Evolutionary conservation across 2,113 vertebrate species (phyloP).

Genomic region (Notiomystis cincta): DNA sequence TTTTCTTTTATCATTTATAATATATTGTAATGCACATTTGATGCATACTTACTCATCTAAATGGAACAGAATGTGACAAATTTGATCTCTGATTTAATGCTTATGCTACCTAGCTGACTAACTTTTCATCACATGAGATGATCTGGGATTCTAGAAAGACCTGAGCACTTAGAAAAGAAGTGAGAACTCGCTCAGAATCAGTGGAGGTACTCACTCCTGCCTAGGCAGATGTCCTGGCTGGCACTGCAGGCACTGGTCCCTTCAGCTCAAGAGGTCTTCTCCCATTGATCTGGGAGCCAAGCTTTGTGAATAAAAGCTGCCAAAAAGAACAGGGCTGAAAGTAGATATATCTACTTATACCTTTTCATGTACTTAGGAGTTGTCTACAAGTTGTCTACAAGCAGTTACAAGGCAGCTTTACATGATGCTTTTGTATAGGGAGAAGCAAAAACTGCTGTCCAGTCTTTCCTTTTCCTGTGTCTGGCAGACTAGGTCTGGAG

Average conservation of each 20-base stretch:
- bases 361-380: not conserved
- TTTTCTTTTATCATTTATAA: not conserved
- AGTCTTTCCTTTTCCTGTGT: not conserved
- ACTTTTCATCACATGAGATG: not conserved
- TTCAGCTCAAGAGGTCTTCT: not conserved
- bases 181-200: not conserved
- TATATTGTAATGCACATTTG: not conserved
- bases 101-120: not conserved
- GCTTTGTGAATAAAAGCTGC: not conserved
- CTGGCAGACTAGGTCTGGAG: not conserved
- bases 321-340: not conserved
- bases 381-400: not conserved
- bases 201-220: not conserved
- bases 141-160: not conserved
- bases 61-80: not conserved
- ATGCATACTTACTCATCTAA: not conserved
- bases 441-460: not conserved
- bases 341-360: not conserved
- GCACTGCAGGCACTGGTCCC: not conserved
- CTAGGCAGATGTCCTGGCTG: not conserved
- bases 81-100: not conserved
- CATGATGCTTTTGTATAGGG: not conserved
- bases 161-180: not conserved
- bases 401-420: not conserved
- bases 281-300: accelerated